A percentile compares a stretch with the other conserved stretches of the same genome.
Evolutionary conservation across 1,140 invertebrate species (phyloP).

Genomic region (Drosophila equinoxialis): DNA sequence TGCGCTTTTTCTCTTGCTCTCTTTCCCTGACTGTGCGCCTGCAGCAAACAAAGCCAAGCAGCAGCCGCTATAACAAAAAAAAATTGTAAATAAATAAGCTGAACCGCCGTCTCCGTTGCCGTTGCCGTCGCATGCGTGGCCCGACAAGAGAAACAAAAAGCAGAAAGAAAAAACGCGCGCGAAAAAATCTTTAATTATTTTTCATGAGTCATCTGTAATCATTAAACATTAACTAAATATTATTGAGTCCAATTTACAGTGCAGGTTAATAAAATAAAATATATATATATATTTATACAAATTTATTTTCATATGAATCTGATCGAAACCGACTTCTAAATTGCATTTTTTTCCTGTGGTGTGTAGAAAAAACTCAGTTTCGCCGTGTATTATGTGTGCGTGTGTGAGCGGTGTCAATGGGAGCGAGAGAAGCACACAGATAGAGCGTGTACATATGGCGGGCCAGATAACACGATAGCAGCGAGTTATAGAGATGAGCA

Average conservation of each 20-base stretch:
- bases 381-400: background rate
- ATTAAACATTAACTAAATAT: background rate
- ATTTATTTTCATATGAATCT: background rate
- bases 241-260: conserved; percentile 1
- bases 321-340: background rate
- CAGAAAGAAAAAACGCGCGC: conserved; percentile 11
- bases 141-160: conserved; percentile 11
- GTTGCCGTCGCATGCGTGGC: conserved; percentile 1
- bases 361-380: conserved; percentile 15
- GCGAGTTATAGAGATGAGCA: conserved; percentile 41
- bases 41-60: conserved; percentile 49
- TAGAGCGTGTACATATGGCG: conserved; percentile 44
- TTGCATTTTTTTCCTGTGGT: conserved; percentile 11
- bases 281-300: background rate
- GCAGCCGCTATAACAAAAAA: conserved; percentile 48
- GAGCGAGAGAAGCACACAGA: conserved; percentile 19
- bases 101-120: background rate
- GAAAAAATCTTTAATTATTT: conserved; percentile 16
- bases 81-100: conserved; percentile 51
- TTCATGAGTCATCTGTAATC: background rate
- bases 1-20: conserved; percentile 18
- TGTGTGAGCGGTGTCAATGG: conserved; percentile 4
- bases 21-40: conserved; percentile 28
- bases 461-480: conserved; percentile 35
- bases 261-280: conserved; percentile 1